Evolutionary conservation across 2,888 invertebrate genomes (phyloP).

Genomic region (Teleiodes luculella): DNA sequence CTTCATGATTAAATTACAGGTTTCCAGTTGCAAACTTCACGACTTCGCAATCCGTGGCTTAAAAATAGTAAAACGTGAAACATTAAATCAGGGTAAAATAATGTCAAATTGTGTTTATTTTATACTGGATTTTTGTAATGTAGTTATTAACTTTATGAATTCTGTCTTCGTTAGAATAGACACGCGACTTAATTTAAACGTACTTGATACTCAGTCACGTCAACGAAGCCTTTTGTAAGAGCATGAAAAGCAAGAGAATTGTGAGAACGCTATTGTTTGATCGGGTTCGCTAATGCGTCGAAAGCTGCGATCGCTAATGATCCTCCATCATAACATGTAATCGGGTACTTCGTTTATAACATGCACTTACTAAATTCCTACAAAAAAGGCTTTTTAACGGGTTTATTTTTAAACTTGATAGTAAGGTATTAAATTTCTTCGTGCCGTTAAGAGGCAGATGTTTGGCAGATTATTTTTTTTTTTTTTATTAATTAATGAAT

Average conservation of each 20-base stretch:
- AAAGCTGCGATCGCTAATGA: slow-evolving; percentile 11
- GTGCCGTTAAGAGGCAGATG: background rate
- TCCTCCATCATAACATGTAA: slow-evolving; percentile 5
- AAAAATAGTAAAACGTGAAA: background rate
- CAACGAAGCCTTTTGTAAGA: slow-evolving; percentile 15
- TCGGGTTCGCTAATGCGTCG: slow-evolving; percentile 8
- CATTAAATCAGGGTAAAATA: too few relatives aligned
- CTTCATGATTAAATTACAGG: background rate
- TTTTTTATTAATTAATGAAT: slow-evolving; percentile 2
- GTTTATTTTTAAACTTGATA: background rate
- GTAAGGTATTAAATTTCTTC: background rate
- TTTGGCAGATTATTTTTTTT: background rate
- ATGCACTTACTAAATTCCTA: background rate
- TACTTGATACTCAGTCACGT: background rate
- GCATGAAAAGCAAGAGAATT: slow-evolving; percentile 15
- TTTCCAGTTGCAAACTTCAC: background rate
- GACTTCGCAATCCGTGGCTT: background rate
- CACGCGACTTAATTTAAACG: background rate
- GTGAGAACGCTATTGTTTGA: slow-evolving; percentile 15
- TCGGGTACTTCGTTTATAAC: background rate
- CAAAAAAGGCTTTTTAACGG: background rate
- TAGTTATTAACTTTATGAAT: too few relatives aligned
- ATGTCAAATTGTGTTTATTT: too few relatives aligned
- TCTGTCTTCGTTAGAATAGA: background rate
- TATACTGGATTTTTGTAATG: too few relatives aligned